Percentiles rank a stretch among this genome's conserved stretches.
Evolutionary conservation across 2,797 vertebrate genomes (phyloP).

Genomic region (Rhinella marina): DNA sequence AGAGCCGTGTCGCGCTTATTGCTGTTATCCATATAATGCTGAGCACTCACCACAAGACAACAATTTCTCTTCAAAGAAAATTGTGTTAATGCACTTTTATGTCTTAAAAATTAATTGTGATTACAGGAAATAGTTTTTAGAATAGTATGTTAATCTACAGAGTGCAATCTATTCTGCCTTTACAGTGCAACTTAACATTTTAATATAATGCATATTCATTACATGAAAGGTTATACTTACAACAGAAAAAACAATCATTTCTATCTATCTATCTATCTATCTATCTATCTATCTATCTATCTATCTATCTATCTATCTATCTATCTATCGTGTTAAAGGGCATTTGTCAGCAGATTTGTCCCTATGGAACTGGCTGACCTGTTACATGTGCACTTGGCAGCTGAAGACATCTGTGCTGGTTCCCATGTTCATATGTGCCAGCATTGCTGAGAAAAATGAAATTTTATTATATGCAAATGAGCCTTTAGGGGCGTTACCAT

Average conservation of each 20-base stretch:
- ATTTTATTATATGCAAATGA: no score
- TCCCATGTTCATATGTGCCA: no score
- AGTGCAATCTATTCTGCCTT: neutral
- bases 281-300: neutral
- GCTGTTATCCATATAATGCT: conserved; percentile 14
- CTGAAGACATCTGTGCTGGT: no score
- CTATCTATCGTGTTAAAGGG: no score
- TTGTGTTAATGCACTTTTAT: conserved; percentile 45
- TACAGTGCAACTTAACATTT: neutral
- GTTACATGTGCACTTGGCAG: no score
- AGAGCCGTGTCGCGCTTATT: conserved; percentile 24
- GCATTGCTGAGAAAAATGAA: no score
- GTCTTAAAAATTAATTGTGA: conserved; percentile 33
- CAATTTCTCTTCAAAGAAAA: conserved; percentile 9
- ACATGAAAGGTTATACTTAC: neutral
- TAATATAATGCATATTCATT: neutral
- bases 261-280: no score
- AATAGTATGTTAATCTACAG: neutral
- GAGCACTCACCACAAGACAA: neutral
- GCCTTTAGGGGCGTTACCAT: no score
- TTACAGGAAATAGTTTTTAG: neutral
- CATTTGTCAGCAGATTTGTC: no score
- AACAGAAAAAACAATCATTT: neutral
- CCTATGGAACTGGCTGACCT: no score
- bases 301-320: no score